Evolutionary conservation across 2,888 invertebrate genomes (phyloP).

Genomic region (Hymenopus coronatus): DNA sequence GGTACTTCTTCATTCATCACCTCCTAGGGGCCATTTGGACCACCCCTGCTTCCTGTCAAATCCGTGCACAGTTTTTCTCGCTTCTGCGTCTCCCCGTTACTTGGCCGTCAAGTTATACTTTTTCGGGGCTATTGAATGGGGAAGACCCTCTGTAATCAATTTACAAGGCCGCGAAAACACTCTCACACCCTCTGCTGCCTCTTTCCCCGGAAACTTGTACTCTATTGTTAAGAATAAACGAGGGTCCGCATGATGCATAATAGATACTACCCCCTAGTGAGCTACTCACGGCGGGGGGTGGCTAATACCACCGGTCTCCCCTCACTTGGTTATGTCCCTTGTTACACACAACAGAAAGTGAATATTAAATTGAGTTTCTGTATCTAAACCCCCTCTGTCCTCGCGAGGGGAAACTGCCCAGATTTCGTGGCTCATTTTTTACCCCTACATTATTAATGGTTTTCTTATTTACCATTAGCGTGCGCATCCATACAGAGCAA

Average conservation of each 20-base stretch:
- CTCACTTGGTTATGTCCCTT: slow-evolving; percentile 15
- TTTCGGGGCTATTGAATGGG: not conserved
- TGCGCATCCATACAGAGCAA: not conserved
- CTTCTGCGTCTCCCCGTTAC: not conserved
- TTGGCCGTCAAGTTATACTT: slow-evolving; percentile 2
- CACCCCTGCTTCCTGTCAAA: not conserved
- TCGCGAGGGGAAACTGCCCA: not conserved
- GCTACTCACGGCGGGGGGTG: not conserved
- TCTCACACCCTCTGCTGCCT: slow-evolving; percentile 16
- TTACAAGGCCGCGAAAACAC: slow-evolving; percentile 29
- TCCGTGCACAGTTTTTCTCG: not conserved
- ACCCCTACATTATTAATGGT: not conserved
- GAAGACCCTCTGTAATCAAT: slow-evolving; percentile 24
- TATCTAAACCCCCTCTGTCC: slow-evolving; percentile 28
- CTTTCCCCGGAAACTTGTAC: slow-evolving; percentile 16
- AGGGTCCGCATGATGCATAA: slow-evolving; percentile 25
- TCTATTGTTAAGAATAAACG: slow-evolving; percentile 32
- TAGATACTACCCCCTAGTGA: slow-evolving; percentile 17
- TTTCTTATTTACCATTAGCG: not conserved
- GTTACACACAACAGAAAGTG: slow-evolving; percentile 16
- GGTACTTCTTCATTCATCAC: not conserved
- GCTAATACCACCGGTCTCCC: not conserved
- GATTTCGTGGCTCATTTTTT: not conserved
- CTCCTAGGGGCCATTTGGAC: not conserved
- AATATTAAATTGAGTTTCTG: slow-evolving; percentile 30